A percentile compares a stretch with the other conserved stretches of the same genome.
These are phyloP conservation scores for Syndactyla subalaris DNA, from an alignment of 2,797 vertebrate genomes.

Conservation along the genomic window DNA sequence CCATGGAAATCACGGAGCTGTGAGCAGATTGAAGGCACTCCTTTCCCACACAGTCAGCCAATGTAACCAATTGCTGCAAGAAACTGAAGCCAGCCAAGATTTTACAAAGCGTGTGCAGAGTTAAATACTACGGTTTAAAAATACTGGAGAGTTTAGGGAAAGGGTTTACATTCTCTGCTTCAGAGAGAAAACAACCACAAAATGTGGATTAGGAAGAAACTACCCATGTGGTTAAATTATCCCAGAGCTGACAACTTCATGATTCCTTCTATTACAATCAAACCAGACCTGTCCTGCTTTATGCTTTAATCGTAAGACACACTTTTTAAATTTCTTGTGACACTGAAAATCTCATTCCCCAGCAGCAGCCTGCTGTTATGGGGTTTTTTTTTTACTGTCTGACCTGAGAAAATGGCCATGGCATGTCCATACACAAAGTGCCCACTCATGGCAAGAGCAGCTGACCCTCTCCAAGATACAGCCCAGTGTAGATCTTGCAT, in stretches of 20 bases:
- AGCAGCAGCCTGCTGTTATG: accelerated
- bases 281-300: background rate
- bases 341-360: background rate
- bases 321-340: background rate
- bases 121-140: background rate
- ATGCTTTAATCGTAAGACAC: background rate
- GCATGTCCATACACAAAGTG: background rate
- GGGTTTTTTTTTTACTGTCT: background rate
- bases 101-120: background rate
- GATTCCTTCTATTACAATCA: background rate
- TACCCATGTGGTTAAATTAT: background rate
- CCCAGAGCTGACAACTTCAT: background rate
- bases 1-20: background rate
- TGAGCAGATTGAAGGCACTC: background rate
- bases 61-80: background rate
- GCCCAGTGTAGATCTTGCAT: background rate
- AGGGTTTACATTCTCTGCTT: background rate
- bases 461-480: background rate
- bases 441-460: background rate
- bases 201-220: background rate
- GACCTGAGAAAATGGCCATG: accelerated
- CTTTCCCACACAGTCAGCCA: background rate
- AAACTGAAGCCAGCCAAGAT: background rate
- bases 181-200: background rate
- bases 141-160: background rate